Conservation (phyloP, 92 coral and sea anemone species). For the Actinostola sp. region DNA sequence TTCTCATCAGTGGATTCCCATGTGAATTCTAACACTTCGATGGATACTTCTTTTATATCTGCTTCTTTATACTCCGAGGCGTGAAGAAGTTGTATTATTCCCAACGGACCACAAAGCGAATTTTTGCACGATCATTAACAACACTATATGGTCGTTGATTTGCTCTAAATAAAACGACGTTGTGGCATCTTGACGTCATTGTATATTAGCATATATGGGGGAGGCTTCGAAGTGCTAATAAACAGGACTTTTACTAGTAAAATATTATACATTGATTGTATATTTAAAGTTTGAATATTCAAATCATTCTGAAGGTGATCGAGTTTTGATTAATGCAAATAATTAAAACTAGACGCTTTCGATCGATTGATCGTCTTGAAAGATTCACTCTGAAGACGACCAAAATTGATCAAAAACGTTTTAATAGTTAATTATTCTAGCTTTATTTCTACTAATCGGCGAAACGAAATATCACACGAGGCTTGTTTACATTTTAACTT, state of each 20-base stretch:
- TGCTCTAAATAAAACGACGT: background rate
- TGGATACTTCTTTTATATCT: constrained; percentile 1
- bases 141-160: constrained; percentile 8
- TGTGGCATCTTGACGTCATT: constrained; percentile 18
- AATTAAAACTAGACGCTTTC: no score
- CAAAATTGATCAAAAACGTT: no score
- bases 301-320: background rate
- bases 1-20: constrained; percentile 2
- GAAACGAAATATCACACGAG: no score
- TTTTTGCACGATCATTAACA: background rate
- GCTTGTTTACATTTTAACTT: background rate
- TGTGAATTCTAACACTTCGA: constrained; percentile 20
- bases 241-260: no score
- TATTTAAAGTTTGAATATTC: background rate
- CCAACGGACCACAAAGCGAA: constrained; percentile 2
- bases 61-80: background rate
- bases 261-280: no score
- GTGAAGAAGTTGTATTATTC: background rate
- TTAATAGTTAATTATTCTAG: no score
- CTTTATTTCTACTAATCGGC: no score
- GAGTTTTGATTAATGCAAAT: no score
- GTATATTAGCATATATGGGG: constrained; percentile 2
- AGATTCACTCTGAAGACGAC: no score
- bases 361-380: no score
- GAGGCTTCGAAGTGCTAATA: no score